Conservation (phyloP, 2,797 vertebrate genomes). For the Gymnocypris eckloni region DNA sequence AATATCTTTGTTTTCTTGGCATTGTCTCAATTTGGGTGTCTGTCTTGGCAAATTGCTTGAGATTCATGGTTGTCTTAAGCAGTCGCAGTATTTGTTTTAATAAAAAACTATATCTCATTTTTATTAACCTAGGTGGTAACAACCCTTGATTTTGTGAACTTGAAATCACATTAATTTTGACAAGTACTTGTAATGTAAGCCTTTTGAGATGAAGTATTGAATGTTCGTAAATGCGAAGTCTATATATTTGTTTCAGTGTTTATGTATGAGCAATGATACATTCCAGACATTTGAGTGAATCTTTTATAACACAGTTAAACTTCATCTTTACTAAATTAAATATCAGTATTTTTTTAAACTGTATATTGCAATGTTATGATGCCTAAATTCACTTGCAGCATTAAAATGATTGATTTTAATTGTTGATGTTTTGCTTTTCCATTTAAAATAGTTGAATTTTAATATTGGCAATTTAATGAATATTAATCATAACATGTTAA, state of each 20-base stretch:
- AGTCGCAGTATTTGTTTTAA: background rate
- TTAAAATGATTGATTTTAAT: background rate
- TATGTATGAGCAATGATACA: background rate
- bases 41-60: constrained; percentile 20
- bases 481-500: background rate
- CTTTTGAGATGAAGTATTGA: background rate
- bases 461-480: background rate
- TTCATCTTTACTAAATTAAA: background rate
- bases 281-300: constrained; percentile 1
- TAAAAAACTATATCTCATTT: background rate
- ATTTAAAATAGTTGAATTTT: background rate
- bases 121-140: background rate
- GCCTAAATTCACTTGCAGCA: background rate
- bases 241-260: background rate
- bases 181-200: background rate
- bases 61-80: background rate
- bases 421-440: background rate
- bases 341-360: background rate
- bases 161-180: background rate
- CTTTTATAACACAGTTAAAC: background rate
- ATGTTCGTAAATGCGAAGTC: background rate
- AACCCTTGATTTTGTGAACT: background rate
- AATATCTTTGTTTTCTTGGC: constrained; percentile 10
- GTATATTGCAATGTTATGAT: background rate
- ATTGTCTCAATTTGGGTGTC: background rate